Evolutionary conservation across 2,797 vertebrate genomes (phyloP).

Genomic region (Dipus sagitta): DNA sequence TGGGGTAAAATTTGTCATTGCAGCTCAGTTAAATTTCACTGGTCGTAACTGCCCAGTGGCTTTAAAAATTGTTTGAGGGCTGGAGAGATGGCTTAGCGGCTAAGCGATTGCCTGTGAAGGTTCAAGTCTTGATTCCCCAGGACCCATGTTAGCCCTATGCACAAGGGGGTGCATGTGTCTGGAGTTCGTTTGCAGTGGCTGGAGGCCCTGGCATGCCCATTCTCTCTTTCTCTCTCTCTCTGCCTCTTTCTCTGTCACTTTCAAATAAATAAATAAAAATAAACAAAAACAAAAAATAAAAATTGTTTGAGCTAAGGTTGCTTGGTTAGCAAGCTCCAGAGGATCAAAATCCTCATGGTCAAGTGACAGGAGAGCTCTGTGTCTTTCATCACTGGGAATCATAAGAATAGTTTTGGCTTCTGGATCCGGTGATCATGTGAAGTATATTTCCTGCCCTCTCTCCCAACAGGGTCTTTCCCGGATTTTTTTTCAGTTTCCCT

Average conservation of each 20-base stretch:
- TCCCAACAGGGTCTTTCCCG: neutral
- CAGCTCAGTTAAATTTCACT: slow-evolving; percentile 6
- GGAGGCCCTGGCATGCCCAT: too few species aligned
- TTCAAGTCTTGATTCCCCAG: too few species aligned
- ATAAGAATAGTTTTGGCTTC: slow-evolving; percentile 40
- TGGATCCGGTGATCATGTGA: neutral
- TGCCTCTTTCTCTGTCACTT: too few species aligned
- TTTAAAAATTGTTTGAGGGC: slow-evolving; percentile 18
- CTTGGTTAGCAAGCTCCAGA: slow-evolving; percentile 25
- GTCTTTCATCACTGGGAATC: slow-evolving; percentile 6
- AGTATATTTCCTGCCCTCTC: neutral
- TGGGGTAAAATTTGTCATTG: neutral
- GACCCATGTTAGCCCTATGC: too few species aligned
- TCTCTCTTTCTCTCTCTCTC: too few species aligned
- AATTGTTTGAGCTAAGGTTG: slow-evolving; percentile 2
- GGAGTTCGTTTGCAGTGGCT: too few species aligned
- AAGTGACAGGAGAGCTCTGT: neutral
- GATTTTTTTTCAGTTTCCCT: neutral
- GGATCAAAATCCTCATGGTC: neutral
- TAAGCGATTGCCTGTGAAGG: too few species aligned
- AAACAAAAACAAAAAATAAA: neutral
- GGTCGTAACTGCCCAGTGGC: neutral
- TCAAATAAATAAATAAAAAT: too few species aligned
- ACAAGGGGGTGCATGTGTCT: too few species aligned
- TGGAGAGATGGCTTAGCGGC: too few species aligned